phyloP scores from a whole-genome alignment of 2,113 vertebrate genomes.

The Percina caprodes region DNA sequence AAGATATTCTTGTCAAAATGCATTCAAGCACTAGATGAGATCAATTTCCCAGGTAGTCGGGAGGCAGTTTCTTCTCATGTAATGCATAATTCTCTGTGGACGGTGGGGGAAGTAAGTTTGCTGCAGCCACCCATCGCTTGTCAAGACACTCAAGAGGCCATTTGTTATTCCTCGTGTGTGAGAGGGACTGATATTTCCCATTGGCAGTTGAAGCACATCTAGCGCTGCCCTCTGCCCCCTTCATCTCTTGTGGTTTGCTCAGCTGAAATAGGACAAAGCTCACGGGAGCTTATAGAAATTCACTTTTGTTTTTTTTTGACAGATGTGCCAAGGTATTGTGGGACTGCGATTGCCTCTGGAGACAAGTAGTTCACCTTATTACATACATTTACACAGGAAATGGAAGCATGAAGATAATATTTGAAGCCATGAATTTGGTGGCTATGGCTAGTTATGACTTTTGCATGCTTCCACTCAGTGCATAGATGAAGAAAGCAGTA shows the following conservation, averaged over 20 bases:
- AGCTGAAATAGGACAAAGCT: slow-evolving; percentile 70
- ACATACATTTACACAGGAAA: slow-evolving; percentile 57
- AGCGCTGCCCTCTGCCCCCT: slow-evolving; percentile 55
- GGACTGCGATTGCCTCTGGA: slow-evolving; percentile 18
- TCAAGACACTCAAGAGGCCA: slow-evolving; percentile 66
- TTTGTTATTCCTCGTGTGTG: slow-evolving; percentile 73
- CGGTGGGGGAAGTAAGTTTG: slow-evolving; percentile 23
- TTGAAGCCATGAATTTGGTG: slow-evolving; percentile 35
- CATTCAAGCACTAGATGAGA: slow-evolving; percentile 43
- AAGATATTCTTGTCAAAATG: slow-evolving; percentile 57
- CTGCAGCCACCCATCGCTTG: slow-evolving; percentile 47
- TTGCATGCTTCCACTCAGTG: slow-evolving; percentile 3
- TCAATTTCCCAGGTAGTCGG: slow-evolving; percentile 43
- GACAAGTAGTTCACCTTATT: slow-evolving; percentile 52
- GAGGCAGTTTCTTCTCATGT: slow-evolving; percentile 35
- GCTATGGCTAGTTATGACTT: slow-evolving; percentile 32
- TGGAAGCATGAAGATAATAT: slow-evolving; percentile 36
- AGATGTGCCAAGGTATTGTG: slow-evolving; percentile 39
- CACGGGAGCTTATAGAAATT: slow-evolving; percentile 52
- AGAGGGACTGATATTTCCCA: slow-evolving; percentile 66
- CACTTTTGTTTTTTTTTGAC: slow-evolving; percentile 45
- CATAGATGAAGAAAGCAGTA: not conserved
- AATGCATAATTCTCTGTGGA: slow-evolving; percentile 59
- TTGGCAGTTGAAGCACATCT: slow-evolving; percentile 72
- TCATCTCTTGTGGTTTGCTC: slow-evolving; percentile 73